Percentiles rank a stretch among this genome's conserved stretches.
phyloP scores from a whole-genome alignment of 2,888 invertebrate species.

The Sepioteuthis lessoniana region DNA sequence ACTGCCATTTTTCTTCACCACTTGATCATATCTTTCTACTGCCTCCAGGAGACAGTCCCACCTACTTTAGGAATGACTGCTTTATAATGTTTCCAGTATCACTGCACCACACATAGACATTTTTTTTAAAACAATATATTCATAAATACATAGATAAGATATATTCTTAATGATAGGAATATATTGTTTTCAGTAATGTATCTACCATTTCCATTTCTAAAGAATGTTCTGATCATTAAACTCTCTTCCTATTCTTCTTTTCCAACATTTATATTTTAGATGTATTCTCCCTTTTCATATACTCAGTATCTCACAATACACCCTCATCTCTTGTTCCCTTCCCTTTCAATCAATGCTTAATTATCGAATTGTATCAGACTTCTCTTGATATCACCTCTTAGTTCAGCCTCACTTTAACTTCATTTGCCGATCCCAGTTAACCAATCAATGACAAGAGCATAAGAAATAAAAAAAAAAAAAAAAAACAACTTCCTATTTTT shows the following conservation, averaged over 20 bases:
- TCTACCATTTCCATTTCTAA: too few relatives aligned
- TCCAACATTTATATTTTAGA: not conserved
- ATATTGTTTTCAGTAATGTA: not conserved
- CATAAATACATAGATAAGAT: too few relatives aligned
- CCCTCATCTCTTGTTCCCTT: not conserved
- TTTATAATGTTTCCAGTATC: too few relatives aligned
- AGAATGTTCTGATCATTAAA: too few relatives aligned
- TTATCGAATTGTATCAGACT: not conserved
- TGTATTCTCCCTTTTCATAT: not conserved
- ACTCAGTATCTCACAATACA: not conserved
- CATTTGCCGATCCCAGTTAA: not conserved
- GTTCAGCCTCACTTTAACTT: not conserved
- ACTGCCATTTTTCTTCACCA: too few relatives aligned
- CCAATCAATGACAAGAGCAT: not conserved
- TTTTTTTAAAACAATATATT: too few relatives aligned
- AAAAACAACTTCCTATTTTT: not conserved
- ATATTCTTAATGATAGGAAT: not conserved
- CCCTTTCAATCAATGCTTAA: not conserved
- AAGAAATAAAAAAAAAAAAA: not conserved
- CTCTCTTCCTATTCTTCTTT: too few relatives aligned
- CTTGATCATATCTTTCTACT: too few relatives aligned
- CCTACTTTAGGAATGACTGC: too few relatives aligned
- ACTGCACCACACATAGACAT: too few relatives aligned
- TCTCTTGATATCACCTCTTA: not conserved
- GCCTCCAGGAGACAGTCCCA: too few relatives aligned